Evolutionary conservation across 2,888 invertebrate species (phyloP).

Genomic region (Hoplodrina blanda): DNA sequence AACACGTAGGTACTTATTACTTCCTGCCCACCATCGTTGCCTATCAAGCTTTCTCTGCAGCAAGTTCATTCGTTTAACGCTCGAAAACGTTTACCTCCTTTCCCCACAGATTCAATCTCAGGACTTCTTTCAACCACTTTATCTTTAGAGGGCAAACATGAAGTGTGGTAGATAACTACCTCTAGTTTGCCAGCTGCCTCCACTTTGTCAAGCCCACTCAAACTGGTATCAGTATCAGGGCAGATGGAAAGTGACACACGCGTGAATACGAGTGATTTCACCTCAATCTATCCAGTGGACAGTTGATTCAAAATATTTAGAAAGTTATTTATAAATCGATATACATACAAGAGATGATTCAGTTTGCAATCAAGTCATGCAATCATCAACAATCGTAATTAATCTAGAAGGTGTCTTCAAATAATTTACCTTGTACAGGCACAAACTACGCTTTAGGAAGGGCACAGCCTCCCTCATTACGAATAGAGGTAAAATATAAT

Average conservation of each 20-base stretch:
- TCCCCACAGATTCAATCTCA: constrained; percentile 33
- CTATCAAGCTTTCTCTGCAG: constrained; percentile 43
- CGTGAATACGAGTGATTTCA: constrained; percentile 68
- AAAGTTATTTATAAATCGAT: constrained; percentile 43
- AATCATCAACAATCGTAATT: constrained; percentile 7
- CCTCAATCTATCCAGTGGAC: constrained; percentile 60
- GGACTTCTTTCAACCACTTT: constrained; percentile 46
- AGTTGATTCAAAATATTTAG: constrained; percentile 52
- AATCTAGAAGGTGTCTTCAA: constrained; percentile 6
- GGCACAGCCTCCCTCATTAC: constrained; percentile 44
- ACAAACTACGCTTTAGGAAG: constrained; percentile 27
- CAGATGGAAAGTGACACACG: constrained; percentile 71
- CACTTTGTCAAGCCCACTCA: constrained; percentile 59
- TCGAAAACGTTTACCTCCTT: constrained; percentile 39
- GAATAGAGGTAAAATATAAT: constrained; percentile 56
- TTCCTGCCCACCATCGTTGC: constrained; percentile 26
- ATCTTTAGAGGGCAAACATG: constrained; percentile 54
- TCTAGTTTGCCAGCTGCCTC: constrained; percentile 65
- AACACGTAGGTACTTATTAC: constrained; percentile 29
- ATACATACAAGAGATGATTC: constrained; percentile 8
- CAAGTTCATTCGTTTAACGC: constrained; percentile 25
- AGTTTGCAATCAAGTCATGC: constrained; percentile 9
- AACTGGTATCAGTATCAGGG: constrained; percentile 65
- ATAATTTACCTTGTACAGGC: constrained; percentile 31
- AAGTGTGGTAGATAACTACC: constrained; percentile 55